Evolutionary conservation across 1,140 invertebrate genomes (phyloP), one percentile per base, ranked within the genome.

Genomic region (Spodoptera frugiperda): DNA sequence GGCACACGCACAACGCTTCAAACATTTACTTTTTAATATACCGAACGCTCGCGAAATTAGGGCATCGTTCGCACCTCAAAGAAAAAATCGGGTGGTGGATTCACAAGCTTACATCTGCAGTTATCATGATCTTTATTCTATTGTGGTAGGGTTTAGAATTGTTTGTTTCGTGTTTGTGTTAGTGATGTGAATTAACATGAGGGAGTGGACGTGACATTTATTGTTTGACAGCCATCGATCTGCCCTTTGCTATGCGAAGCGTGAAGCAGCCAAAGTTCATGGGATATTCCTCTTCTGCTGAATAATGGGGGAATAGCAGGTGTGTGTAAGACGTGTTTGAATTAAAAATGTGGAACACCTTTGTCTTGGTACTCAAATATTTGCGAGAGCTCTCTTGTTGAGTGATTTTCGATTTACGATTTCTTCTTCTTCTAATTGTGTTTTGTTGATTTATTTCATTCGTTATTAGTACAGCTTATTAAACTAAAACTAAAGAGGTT

Each of bases 191-290:
- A 84, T 83, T 87, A 88, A 85, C 81, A 82, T 88, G 81, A 89
- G 89, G 89, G 89, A 90, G 85, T 90, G 87, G 89, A 90, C 84
- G 84, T 93, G 91, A 91, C 91, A 93, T 93, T 93, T 91, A 92
- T 93, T 93, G 91, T 93, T 92, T 93, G 91, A 93, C 90, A 91
- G 89, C 84, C 90, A 93, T 93, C 91, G 91, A 93, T 93, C 91
- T 93, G 89, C 83, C 89, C 89, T 93, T 90, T 90, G 89, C 82
- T 83, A 86, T 86, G 79, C 86, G 89, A 91, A 87, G 88, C 90
- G 89, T 89, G 87, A 91, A 89, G 73, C 78, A 84, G 83, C 73
- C 80, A 85, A 88, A 88, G 89, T 91, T 91, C 89, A 89, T 74
- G 79, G 80, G 76, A 76, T 84, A 79, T 85, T 84, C 79, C 54